Base-by-base conservation (phyloP, 2,113 vertebrate species). In the Phasianus colchicus region DNA sequence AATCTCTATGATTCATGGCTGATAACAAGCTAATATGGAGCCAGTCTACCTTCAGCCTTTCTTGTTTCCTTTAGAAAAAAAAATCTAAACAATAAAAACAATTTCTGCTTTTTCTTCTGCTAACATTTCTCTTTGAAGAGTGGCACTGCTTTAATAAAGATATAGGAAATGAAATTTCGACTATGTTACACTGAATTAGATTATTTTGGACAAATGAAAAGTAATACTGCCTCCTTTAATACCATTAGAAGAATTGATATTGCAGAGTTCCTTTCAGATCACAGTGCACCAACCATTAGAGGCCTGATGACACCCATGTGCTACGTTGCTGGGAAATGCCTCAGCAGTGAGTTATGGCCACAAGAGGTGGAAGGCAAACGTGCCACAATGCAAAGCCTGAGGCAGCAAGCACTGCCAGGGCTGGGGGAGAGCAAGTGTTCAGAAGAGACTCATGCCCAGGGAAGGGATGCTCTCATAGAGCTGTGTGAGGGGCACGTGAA, bases 91-190 rank as follows among this genome's bases (percentile, higher is more conserved):
- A 88, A 92, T 96, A 91, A 94, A 96, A 95, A 65, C 57, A 86
- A 52, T 96, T 96, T 96, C 87, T 97, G 88, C 50, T 96, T 96
- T 83, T 90, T 91, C 83, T 96, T 96, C 74, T 95, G 67, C 90
- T 96, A 96, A 76, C 86, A 86, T 97, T 97, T 97, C 71, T 93
- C 80, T 94, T 96, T 94, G 75, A 96, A 91, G 85, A 95, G 66
- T 88, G 81, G 36, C 61, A 81, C 73, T 89, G 66, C 94, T 92
- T 97, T 96, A 96, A 96, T 97, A 95, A 97, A 97, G 79, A 97
- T 91, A 58, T 67, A 93, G 96, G 94, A 97, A 96, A 97, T 97
- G 55, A 97, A 97, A 97, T 97, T 95, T 82, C 52, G 65, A 93
- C 81, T 75, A 63, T 90, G 81, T 85, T 95, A 9, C 93, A 75